These are phyloP conservation scores for Tragopan temminckii DNA, from an alignment of 2,797 vertebrate genomes.

Conservation along the genomic window DNA sequence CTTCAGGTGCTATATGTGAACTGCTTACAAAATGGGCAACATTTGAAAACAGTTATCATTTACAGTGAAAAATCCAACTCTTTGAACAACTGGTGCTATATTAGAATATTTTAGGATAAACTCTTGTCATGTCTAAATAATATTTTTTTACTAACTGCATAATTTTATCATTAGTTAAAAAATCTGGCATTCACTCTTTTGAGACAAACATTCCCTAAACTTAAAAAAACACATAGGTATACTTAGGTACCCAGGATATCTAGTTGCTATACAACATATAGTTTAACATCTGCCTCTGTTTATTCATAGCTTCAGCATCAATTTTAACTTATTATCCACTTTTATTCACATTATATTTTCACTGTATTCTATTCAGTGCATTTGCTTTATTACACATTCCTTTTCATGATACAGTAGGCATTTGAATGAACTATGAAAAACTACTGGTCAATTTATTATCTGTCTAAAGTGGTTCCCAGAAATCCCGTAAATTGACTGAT, in stretches of 20 bases:
- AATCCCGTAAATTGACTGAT: not conserved
- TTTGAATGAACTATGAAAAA: not conserved
- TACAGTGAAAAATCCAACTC: not conserved
- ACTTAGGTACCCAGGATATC: not conserved
- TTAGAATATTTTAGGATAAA: not conserved
- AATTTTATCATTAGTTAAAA: not conserved
- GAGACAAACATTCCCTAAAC: not conserved
- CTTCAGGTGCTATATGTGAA: not conserved
- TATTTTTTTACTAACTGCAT: not conserved
- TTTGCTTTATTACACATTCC: constrained; percentile 7
- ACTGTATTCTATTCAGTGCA: not conserved
- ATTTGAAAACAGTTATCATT: not conserved
- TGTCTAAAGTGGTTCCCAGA: not conserved
- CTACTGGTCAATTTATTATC: not conserved
- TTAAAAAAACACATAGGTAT: not conserved
- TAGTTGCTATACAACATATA: not conserved
- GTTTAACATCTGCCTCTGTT: not conserved
- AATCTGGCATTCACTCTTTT: not conserved
- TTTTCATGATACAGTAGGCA: not conserved
- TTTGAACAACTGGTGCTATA: not conserved
- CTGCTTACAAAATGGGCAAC: not conserved
- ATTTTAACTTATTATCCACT: not conserved
- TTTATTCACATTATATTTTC: not conserved
- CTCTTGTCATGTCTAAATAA: not conserved
- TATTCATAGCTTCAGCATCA: not conserved